Conservation (phyloP, 2,113 vertebrate genomes). For the Gobio gobio region DNA sequence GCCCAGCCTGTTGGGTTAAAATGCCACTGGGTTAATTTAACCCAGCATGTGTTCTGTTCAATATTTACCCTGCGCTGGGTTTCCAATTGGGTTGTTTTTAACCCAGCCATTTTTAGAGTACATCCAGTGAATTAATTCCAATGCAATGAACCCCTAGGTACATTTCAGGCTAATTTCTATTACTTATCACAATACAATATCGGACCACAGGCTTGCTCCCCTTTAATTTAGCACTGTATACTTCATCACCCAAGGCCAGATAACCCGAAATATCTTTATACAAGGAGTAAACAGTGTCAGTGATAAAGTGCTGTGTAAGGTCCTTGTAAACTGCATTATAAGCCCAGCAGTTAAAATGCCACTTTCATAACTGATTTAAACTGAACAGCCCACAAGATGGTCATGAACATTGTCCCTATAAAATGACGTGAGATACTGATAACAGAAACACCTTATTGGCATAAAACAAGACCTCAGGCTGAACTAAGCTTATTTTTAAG, state of each 20-base stretch:
- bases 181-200: neutral
- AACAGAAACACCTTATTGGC: neutral
- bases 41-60: no score
- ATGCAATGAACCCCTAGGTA: neutral
- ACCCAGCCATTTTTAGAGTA: no score
- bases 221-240: neutral
- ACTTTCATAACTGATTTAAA: neutral
- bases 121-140: neutral
- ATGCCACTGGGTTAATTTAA: no score
- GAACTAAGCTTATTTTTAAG: no score
- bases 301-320: neutral
- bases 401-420: neutral
- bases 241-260: neutral
- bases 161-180: neutral
- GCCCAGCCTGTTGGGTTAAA: no score
- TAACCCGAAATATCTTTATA: neutral
- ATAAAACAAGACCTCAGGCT: neutral
- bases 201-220: neutral
- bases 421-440: neutral
- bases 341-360: slow-evolving; percentile 36
- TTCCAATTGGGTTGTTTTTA: no score
- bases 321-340: slow-evolving; percentile 4
- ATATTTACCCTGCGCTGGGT: no score
- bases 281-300: neutral
- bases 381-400: neutral